Percentiles rank a stretch among this genome's conserved stretches.
Evolutionary conservation across 2,113 vertebrate species (phyloP).

Genomic region (Falco punctatus): DNA sequence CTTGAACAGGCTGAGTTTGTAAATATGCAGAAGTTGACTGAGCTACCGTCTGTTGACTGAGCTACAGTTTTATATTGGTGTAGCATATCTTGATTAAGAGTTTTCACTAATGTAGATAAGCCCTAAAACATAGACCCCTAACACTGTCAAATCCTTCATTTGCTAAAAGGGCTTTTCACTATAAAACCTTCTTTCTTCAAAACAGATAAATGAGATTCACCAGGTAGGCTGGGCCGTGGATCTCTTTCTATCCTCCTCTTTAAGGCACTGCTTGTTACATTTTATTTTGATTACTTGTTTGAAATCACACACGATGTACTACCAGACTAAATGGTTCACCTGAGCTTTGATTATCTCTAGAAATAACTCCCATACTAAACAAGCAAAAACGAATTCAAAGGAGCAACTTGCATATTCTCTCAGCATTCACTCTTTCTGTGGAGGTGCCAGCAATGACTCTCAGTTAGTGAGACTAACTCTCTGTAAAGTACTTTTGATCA

Average conservation of each 20-base stretch:
- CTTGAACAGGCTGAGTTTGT: not conserved
- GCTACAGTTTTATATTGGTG: not conserved
- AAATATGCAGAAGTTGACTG: not conserved
- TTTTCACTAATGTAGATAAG: not conserved
- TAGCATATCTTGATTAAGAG: not conserved
- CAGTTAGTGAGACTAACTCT: conserved; percentile 24
- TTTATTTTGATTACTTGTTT: not conserved
- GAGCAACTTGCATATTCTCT: not conserved
- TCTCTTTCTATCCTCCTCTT: not conserved
- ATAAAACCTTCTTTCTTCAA: not conserved
- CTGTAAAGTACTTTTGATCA: conserved; percentile 28
- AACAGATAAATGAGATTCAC: not conserved
- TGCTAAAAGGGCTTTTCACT: not conserved
- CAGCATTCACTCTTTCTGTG: not conserved
- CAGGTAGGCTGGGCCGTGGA: not conserved
- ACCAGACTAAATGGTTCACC: not conserved
- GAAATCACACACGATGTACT: not conserved
- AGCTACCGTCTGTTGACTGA: not conserved
- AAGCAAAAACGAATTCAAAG: not conserved
- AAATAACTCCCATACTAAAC: not conserved
- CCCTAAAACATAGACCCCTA: not conserved
- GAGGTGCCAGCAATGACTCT: not conserved
- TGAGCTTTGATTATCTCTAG: not conserved
- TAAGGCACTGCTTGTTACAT: not conserved
- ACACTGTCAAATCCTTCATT: not conserved